Evolutionary conservation across 2,797 vertebrate genomes (phyloP), one percentile per base, ranked within the genome.

Genomic region (Gephyroberyx darwinii): DNA sequence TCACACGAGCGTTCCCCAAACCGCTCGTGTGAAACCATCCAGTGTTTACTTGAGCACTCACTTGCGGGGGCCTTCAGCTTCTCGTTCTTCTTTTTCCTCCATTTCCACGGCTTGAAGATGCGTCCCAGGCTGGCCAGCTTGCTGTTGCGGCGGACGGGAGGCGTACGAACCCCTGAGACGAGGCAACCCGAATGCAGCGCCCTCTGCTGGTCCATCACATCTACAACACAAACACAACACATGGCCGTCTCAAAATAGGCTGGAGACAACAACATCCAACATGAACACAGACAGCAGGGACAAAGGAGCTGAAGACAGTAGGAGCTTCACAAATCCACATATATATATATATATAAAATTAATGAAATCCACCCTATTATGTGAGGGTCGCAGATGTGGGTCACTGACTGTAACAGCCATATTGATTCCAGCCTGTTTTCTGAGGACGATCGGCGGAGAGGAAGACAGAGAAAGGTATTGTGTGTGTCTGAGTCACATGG

Each of bases 21-120:
- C 53, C 7, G 33, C 13, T 30, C 53, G 4, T 17, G 30, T 30
- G 30, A 33, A 54, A 9, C 30, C 30, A 14, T 14, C 12, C 26
- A 19, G 47, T 19, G 47, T 48, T 48, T 48, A 48, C 47, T 48
- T 48, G 47, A 17, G n/a, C 61, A 83, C 90, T 93, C 84, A 98
- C 97, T 92, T 50, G 94, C 91, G 0, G 96, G 91, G 0, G 95
- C 95, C 88, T 97, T 98, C 74, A 97, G 86, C 58, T 98, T 99
- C 83, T 99, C 97, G 0, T 93, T 96, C 92, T 99, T 99, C 96
- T 98, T 98, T 96, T 99, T 98, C 91, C 97, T 90, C 97, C 97
- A 99, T 65, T 98, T 99, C 97, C 97, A 99, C 0, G 97, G 97
- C 77, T 98, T 98, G 91, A 99, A 99, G 93, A 99, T 98, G 81